Conservation (phyloP, 2,113 vertebrate species). For the Mus pahari region DNA sequence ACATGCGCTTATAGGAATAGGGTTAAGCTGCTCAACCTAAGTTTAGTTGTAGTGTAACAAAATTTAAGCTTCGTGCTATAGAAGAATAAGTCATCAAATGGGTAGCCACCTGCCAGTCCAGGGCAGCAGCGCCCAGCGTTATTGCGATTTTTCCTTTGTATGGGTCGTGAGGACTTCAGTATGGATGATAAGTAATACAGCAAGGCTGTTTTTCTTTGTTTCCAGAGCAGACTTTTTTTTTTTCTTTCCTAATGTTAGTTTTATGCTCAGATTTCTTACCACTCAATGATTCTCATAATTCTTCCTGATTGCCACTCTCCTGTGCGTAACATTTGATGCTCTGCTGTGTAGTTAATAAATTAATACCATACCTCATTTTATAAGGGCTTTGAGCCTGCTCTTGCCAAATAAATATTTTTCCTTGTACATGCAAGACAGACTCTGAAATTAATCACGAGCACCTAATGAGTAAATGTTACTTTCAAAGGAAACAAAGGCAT, state of each 20-base stretch:
- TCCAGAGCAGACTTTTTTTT: conserved; percentile 30
- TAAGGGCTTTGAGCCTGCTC: neutral
- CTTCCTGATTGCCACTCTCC: conserved; percentile 16
- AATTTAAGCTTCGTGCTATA: conserved; percentile 26
- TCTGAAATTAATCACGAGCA: conserved; percentile 34
- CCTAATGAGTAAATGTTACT: neutral
- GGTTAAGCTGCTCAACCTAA: neutral
- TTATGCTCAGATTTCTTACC: conserved; percentile 53
- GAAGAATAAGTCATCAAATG: conserved; percentile 71
- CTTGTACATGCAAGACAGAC: conserved; percentile 51
- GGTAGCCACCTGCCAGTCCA: neutral
- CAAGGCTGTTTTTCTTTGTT: conserved; percentile 53
- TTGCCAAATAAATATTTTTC: conserved; percentile 15
- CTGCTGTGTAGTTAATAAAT: conserved; percentile 56
- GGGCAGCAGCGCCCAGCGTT: neutral
- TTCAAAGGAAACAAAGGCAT: conserved; percentile 49
- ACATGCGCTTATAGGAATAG: neutral
- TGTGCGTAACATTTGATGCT: conserved; percentile 17
- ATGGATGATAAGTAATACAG: neutral
- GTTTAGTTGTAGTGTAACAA: conserved; percentile 21
- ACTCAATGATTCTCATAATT: conserved; percentile 60
- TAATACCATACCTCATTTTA: conserved; percentile 56
- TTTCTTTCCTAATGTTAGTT: conserved; percentile 62
- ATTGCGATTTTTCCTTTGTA: neutral
- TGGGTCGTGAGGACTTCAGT: neutral